These are phyloP conservation scores for Acrobasis suavella DNA, from an alignment of 2,888 invertebrate species.

Conservation along the genomic window DNA sequence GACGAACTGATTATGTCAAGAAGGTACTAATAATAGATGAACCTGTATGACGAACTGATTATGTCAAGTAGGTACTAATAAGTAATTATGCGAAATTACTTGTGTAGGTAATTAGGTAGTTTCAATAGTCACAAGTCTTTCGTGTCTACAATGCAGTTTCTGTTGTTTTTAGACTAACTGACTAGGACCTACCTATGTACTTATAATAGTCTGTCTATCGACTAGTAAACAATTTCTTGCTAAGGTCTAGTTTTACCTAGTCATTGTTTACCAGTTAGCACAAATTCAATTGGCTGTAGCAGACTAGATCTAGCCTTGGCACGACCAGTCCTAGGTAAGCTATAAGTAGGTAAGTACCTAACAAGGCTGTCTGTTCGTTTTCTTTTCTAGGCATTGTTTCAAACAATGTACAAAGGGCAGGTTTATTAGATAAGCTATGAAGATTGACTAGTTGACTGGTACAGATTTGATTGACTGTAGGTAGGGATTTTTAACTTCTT, in stretches of 20 bases:
- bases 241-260: background rate
- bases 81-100: no score
- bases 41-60: no score
- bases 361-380: conserved; percentile 12
- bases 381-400: conserved; percentile 16
- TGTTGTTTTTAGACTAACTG: background rate
- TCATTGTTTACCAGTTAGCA: conserved; percentile 20
- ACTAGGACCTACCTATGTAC: no score
- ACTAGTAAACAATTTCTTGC: conserved; percentile 12
- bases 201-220: no score
- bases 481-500: no score
- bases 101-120: no score
- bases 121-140: background rate
- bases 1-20: no score
- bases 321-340: conserved; percentile 15
- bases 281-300: conserved; percentile 21
- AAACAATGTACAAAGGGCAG: conserved; percentile 19
- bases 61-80: no score
- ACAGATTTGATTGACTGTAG: background rate
- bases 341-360: conserved; percentile 18
- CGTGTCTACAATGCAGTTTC: background rate
- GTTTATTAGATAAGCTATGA: background rate
- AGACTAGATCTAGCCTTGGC: conserved; percentile 22
- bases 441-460: background rate
- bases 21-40: no score